Evolutionary conservation across 2,113 vertebrate species (phyloP), one percentile per base, ranked within the genome.

Genomic region (Sander lucioperca): DNA sequence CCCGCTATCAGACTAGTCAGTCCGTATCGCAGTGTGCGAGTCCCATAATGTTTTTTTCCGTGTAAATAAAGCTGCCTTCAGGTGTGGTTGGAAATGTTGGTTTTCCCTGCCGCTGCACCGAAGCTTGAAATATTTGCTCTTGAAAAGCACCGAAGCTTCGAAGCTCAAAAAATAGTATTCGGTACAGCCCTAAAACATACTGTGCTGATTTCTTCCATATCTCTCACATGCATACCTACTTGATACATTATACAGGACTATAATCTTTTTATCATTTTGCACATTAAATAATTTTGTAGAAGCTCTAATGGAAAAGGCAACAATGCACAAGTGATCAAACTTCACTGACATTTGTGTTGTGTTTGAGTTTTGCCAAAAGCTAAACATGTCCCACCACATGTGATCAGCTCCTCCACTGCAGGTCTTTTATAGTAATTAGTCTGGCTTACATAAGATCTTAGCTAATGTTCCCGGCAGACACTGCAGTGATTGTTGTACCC

Each of bases 381-480:
- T 21, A 6, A 47, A 51, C 57, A n/a, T 25, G 30, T 2, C n/a
- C 5, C 19, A 8, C 30, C 33, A 11, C 79, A 82, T 47, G 58
- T 71, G 67, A 76, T 39, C 25, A 50, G 57, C 25, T 69, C 27
- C 61, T 66, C 30, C 54, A 45, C 23, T 51, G 53, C 23, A 74
- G 57, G 47, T 33, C 68, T 58, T n/a, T 70, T 56, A 53, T 21
- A 57, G 51, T 75, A 67, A 78, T 84, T 84, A 84, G 43, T 76
- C 33, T 33, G 72, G 23, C 58, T 86, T 75, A 72, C 59, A 63
- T 30, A 45, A 19, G 64, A 75, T 78, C 63, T 78, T 1, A 54
- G 47, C 68, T 68, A 25, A 51, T 0, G 27, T 79, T 69, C 33
- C 80, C 30, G 23, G 47, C 30, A 2, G 66, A 76, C 64, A 86